These are phyloP conservation scores for Drosophila rhopaloa DNA, from an alignment of 1,140 invertebrate species.

Conservation along the genomic window DNA sequence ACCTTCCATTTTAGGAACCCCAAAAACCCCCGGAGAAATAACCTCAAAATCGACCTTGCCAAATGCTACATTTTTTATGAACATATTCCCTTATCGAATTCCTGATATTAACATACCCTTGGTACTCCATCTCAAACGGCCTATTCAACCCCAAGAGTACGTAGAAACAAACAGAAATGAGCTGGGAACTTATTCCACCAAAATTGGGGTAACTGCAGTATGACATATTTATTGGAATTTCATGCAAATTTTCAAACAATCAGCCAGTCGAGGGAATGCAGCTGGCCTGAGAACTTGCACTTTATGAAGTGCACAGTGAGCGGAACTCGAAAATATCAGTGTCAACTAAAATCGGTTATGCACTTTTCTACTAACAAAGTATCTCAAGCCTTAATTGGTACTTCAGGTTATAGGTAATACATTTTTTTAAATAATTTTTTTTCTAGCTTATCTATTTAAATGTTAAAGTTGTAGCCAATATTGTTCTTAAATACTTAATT, in stretches of 20 bases:
- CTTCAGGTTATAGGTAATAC: too few species aligned
- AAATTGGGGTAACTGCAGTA: constrained; percentile 60
- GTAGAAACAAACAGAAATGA: background rate
- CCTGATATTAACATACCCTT: constrained; percentile 15
- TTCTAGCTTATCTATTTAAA: too few species aligned
- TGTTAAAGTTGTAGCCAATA: too few species aligned
- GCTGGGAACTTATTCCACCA: constrained; percentile 32
- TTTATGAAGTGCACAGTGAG: constrained; percentile 8
- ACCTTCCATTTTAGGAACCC: background rate
- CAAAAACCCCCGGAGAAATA: constrained; percentile 8
- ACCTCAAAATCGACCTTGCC: constrained; percentile 24
- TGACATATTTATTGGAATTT: constrained; percentile 82
- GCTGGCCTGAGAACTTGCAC: constrained; percentile 47
- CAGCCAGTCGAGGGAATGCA: constrained; percentile 32
- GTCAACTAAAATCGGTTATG: too few species aligned
- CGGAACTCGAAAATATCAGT: background rate
- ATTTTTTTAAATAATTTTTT: too few species aligned
- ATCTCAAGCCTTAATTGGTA: too few species aligned
- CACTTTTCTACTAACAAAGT: too few species aligned
- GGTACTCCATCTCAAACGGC: constrained; percentile 12
- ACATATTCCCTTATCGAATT: constrained; percentile 7
- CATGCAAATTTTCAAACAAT: constrained; percentile 69
- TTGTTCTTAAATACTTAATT: too few species aligned
- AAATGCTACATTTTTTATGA: constrained; percentile 30
- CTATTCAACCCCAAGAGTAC: constrained; percentile 24